A percentile compares a stretch with the other conserved stretches of the same genome.
These are phyloP conservation scores for Drosophila subsilvestris DNA, from an alignment of 2,888 invertebrate species.

Conservation along the genomic window DNA sequence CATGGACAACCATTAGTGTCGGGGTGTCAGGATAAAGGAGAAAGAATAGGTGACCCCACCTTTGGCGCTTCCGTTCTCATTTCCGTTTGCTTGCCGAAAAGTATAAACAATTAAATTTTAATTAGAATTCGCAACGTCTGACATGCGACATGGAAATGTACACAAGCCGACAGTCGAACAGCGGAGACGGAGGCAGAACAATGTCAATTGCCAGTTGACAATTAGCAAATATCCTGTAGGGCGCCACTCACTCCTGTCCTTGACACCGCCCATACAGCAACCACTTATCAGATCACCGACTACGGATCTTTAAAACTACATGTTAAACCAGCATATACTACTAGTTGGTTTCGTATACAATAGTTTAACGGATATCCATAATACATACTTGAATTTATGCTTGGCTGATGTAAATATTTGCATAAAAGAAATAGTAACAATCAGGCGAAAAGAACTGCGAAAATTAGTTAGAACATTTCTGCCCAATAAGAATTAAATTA, in stretches of 20 bases:
- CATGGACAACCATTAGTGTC: slow-evolving; percentile 14
- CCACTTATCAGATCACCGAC: slow-evolving; percentile 41
- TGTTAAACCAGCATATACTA: too few species aligned
- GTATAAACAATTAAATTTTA: slow-evolving; percentile 79
- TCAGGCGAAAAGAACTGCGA: too few species aligned
- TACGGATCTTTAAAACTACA: too few species aligned
- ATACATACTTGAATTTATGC: too few species aligned
- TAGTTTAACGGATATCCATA: too few species aligned
- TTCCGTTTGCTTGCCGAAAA: slow-evolving; percentile 67
- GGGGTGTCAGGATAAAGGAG: slow-evolving; percentile 3
- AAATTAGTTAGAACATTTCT: too few species aligned
- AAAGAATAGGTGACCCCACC: slow-evolving; percentile 19
- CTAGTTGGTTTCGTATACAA: too few species aligned
- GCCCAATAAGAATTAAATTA: too few species aligned
- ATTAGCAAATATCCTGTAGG: slow-evolving; percentile 3
- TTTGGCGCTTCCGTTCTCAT: slow-evolving; percentile 48
- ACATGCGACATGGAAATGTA: slow-evolving; percentile 48
- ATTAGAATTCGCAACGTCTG: slow-evolving; percentile 74
- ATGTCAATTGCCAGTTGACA: slow-evolving; percentile 28
- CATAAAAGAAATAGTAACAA: too few species aligned
- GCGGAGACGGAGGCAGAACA: slow-evolving; percentile 10
- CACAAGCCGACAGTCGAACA: background rate
- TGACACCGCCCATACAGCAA: slow-evolving; percentile 8
- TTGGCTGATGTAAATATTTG: too few species aligned
- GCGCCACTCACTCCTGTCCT: slow-evolving; percentile 8